Percentiles rank a stretch among this genome's conserved stretches.
phyloP scores from a whole-genome alignment of 2,113 vertebrate species.

The Phyllostomus discolor region DNA sequence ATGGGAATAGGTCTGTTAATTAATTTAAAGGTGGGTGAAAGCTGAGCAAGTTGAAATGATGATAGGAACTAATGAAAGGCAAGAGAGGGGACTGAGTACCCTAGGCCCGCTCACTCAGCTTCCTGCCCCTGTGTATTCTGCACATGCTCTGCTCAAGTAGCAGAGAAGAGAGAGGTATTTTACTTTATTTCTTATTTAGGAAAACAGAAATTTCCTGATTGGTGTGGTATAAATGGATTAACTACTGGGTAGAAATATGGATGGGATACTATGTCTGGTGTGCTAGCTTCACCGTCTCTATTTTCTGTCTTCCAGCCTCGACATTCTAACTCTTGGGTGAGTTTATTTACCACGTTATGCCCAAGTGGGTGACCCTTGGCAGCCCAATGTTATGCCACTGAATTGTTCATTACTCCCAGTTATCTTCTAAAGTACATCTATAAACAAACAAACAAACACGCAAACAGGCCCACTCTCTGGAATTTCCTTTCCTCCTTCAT shows the following conservation, averaged over 20 bases:
- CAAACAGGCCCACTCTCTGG: neutral
- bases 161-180: neutral
- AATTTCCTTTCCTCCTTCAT: conserved; percentile 28
- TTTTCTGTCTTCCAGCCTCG: neutral
- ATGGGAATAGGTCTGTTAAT: neutral
- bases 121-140: neutral
- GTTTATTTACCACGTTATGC: neutral
- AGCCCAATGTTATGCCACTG: neutral
- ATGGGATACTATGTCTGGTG: neutral
- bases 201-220: neutral
- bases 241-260: neutral
- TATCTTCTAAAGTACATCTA: conserved; percentile 12
- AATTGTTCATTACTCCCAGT: neutral
- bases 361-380: neutral
- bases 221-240: neutral
- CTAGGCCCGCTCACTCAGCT: neutral
- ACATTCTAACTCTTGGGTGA: neutral
- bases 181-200: neutral
- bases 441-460: neutral
- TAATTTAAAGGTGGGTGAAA: neutral
- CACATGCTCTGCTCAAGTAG: neutral
- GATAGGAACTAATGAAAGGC: neutral
- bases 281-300: neutral
- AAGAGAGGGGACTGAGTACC: neutral
- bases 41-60: neutral